Evolutionary conservation across 1,140 invertebrate genomes (phyloP).

Genomic region (Latrodectus geometricus): DNA sequence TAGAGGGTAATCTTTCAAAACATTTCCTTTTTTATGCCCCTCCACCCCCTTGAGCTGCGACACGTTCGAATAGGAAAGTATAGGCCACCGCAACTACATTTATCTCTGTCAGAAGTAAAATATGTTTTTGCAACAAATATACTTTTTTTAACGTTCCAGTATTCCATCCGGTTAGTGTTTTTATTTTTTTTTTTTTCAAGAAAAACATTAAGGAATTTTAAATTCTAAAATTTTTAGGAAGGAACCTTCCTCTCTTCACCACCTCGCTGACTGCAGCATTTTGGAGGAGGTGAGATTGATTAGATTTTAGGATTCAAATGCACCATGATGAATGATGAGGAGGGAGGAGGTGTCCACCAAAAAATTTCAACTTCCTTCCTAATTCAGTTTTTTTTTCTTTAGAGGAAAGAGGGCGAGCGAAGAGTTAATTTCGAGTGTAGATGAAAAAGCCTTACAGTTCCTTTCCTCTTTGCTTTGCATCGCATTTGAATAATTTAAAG

Average conservation of each 20-base stretch:
- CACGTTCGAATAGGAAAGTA: slow-evolving; percentile 11
- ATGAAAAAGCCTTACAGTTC: no score
- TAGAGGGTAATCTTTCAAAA: slow-evolving; percentile 49
- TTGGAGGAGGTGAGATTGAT: not conserved
- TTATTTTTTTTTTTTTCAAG: not conserved
- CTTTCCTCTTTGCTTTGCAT: no score
- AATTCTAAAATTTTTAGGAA: slow-evolving; percentile 8
- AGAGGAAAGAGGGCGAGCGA: no score
- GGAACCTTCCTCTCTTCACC: not conserved
- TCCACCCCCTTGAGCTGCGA: not conserved
- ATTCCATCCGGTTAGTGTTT: not conserved
- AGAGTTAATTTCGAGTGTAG: no score
- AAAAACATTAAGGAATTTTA: not conserved
- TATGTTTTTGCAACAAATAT: slow-evolving; percentile 48
- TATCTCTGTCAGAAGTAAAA: slow-evolving; percentile 56
- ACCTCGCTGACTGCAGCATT: not conserved
- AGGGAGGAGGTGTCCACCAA: no score
- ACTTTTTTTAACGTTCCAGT: not conserved
- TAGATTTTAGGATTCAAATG: not conserved
- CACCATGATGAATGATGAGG: no score
- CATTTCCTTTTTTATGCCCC: not conserved
- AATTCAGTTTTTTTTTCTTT: no score
- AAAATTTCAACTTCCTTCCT: no score
- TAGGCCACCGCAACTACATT: slow-evolving; percentile 14
- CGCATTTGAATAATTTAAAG: no score